Evolutionary conservation across 2,888 invertebrate genomes (phyloP).

Genomic region (Physocephala rufipes): DNA sequence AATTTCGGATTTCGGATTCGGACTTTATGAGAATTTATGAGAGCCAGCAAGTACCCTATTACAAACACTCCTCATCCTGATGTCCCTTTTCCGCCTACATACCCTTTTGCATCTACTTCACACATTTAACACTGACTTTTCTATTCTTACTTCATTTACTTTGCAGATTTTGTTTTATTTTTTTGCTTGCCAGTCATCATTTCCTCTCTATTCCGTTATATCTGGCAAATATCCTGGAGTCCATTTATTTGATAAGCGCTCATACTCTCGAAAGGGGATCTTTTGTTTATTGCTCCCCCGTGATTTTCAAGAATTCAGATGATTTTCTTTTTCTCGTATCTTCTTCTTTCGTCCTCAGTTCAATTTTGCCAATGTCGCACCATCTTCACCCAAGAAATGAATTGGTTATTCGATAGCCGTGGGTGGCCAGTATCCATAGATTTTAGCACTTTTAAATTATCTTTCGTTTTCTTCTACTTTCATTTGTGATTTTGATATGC

Average conservation of each 20-base stretch:
- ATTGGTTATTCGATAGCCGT: too few species aligned
- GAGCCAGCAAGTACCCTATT: background rate
- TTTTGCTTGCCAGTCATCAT: background rate
- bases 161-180: background rate
- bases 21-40: background rate
- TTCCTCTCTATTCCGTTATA: too few species aligned
- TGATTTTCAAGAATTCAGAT: background rate
- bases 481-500: too few species aligned
- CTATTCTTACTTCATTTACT: slow-evolving; percentile 1
- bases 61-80: background rate
- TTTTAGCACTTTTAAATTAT: too few species aligned
- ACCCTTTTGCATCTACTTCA: background rate
- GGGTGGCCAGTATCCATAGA: too few species aligned
- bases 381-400: too few species aligned
- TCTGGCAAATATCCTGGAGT: background rate
- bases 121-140: background rate
- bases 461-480: too few species aligned
- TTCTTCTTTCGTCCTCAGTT: background rate
- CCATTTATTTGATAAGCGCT: background rate
- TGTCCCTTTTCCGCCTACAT: too few species aligned
- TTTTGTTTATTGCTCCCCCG: background rate
- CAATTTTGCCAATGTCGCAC: too few species aligned
- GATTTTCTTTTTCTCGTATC: background rate
- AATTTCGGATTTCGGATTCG: too few species aligned
- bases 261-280: background rate